These are phyloP conservation scores for Drosophila neonasuta DNA, from an alignment of 2,888 invertebrate species.

Conservation along the genomic window DNA sequence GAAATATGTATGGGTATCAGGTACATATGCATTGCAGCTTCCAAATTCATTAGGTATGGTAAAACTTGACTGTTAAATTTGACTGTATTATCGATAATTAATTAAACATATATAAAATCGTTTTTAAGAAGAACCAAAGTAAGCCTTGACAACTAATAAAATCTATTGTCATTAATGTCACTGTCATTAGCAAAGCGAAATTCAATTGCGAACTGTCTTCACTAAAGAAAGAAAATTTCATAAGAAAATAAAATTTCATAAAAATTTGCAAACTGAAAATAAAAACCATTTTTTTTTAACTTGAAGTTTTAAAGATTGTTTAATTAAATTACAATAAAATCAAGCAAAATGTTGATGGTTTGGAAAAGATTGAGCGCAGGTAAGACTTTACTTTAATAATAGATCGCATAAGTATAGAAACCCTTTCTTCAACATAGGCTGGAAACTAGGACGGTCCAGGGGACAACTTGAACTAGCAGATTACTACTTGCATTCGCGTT, in stretches of 20 bases:
- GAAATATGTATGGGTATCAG: neutral
- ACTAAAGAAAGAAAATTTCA: neutral
- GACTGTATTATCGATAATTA: conserved; percentile 14
- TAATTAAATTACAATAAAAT: neutral
- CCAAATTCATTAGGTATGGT: neutral
- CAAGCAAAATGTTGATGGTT: conserved; percentile 41
- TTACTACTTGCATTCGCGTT: conserved; percentile 15
- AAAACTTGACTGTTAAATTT: neutral
- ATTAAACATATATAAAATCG: neutral
- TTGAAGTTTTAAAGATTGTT: neutral
- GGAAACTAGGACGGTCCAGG: conserved; percentile 10
- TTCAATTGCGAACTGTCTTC: conserved; percentile 22
- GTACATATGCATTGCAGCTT: neutral
- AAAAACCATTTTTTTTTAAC: neutral
- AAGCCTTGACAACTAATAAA: conserved; percentile 19
- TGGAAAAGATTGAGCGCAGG: conserved; percentile 50
- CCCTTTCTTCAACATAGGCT: conserved; percentile 25
- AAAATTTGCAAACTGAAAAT: conserved; percentile 3
- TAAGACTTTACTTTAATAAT: conserved; percentile 23
- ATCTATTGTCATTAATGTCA: conserved; percentile 1
- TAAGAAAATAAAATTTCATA: neutral
- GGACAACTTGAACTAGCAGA: neutral
- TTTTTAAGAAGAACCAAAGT: conserved; percentile 10
- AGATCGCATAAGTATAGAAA: conserved; percentile 19
- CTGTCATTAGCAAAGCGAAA: conserved; percentile 4